Percentiles rank a stretch among this genome's conserved stretches.
Conservation (phyloP, 2,113 vertebrate species). For the Hirundichthys speculiger region DNA sequence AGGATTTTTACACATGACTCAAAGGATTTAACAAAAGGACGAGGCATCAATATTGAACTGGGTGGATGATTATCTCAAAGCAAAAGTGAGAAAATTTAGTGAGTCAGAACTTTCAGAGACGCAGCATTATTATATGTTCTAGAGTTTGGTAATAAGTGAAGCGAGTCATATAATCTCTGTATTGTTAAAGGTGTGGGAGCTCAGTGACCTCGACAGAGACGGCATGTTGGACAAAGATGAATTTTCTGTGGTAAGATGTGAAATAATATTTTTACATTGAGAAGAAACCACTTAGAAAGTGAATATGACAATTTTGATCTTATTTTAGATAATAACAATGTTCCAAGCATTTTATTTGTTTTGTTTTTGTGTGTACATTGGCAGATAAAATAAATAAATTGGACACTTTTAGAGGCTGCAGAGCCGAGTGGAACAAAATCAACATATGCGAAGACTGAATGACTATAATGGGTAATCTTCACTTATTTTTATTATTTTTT, state of each 20-base stretch:
- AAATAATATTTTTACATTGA: background rate
- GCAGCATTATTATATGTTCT: background rate
- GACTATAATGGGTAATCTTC: slow-evolving; percentile 26
- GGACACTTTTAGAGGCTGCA: slow-evolving; percentile 8
- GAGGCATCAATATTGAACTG: no score
- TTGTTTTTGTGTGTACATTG: no score
- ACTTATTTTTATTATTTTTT: slow-evolving; percentile 7
- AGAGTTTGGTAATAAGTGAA: slow-evolving; percentile 17
- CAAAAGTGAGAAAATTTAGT: background rate
- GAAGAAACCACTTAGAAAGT: no score
- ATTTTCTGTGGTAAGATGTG: slow-evolving; percentile 94
- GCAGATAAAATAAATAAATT: no score
- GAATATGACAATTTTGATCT: no score
- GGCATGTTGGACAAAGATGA: slow-evolving; percentile 98
- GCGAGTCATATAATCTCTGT: slow-evolving; percentile 23
- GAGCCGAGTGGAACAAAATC: slow-evolving; percentile 3
- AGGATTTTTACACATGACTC: no score
- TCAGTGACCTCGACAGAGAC: slow-evolving; percentile 96
- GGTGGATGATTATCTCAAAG: no score
- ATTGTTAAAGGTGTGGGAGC: slow-evolving; percentile 93
- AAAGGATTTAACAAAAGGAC: no score
- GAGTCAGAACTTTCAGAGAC: slow-evolving; percentile 1
- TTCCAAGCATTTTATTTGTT: no score
- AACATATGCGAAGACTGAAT: slow-evolving; percentile 17
- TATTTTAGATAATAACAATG: no score